phyloP scores from a whole-genome alignment of 2,797 vertebrate genomes.

The Cossypha niveicapilla region DNA sequence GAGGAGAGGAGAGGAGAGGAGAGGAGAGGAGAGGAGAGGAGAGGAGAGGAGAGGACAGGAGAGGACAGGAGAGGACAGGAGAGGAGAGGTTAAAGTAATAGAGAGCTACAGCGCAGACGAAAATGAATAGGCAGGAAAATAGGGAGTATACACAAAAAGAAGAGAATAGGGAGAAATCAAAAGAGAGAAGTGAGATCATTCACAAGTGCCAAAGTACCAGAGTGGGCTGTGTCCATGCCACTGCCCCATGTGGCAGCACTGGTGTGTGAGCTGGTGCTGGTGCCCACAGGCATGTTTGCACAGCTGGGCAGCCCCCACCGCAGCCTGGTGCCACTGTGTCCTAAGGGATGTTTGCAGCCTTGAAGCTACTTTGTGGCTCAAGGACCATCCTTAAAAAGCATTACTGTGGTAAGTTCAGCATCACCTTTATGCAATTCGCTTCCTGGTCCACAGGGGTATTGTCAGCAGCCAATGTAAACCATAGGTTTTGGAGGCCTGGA shows the following conservation, averaged over 20 bases:
- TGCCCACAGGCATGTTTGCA: background rate
- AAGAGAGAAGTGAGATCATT: background rate
- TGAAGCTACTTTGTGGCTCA: background rate
- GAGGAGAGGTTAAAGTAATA: background rate
- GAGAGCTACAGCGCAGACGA: background rate
- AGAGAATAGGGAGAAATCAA: background rate
- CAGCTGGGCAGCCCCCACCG: background rate
- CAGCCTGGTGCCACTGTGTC: background rate
- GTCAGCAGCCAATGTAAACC: background rate
- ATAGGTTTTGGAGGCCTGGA: background rate
- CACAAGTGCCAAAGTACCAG: rapidly evolving
- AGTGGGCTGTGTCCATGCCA: rapidly evolving
- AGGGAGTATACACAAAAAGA: background rate
- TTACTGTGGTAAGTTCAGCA: background rate
- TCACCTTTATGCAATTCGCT: background rate
- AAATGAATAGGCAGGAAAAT: background rate
- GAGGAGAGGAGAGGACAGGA: background rate
- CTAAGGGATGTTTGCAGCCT: rapidly evolving
- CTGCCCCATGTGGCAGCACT: background rate
- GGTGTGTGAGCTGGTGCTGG: background rate
- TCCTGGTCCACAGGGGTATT: background rate
- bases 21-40: rapidly evolving
- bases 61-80: background rate
- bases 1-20: rapidly evolving
- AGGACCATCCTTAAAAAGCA: background rate